These are phyloP conservation scores for Noctua pronuba DNA, from an alignment of 2,888 invertebrate genomes.

Conservation along the genomic window DNA sequence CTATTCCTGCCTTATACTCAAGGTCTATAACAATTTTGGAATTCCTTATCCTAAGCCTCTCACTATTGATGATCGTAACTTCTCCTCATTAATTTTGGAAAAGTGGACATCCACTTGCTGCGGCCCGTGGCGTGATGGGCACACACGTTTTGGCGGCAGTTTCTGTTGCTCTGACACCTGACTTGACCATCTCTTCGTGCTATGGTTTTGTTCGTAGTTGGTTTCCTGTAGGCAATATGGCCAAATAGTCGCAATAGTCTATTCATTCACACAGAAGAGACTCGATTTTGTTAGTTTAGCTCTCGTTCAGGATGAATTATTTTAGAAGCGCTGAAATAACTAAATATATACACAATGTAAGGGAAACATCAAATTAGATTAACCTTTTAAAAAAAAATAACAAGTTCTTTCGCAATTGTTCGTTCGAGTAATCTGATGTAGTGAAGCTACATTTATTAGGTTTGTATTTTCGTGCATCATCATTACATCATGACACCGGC, in stretches of 20 bases:
- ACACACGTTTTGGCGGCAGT: not conserved
- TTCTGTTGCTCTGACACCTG: not conserved
- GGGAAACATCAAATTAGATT: constrained; percentile 1
- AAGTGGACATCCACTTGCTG: not conserved
- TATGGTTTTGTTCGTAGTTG: no score
- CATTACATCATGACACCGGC: constrained; percentile 37
- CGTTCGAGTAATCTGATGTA: constrained; percentile 8
- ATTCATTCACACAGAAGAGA: not conserved
- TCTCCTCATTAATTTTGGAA: not conserved
- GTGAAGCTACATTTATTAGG: constrained; percentile 35
- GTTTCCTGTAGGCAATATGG: not conserved
- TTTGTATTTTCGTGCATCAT: constrained; percentile 56
- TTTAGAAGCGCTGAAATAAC: not conserved
- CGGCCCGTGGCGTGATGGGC: not conserved
- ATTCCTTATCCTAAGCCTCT: not conserved
- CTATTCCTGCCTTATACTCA: not conserved
- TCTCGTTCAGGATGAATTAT: not conserved
- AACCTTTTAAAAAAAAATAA: constrained; percentile 6
- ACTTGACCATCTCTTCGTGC: not conserved
- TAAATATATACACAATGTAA: not conserved
- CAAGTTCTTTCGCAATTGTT: constrained; percentile 19
- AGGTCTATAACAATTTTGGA: not conserved
- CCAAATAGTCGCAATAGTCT: not conserved
- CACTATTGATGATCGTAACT: not conserved
- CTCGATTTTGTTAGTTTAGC: not conserved